Evolutionary conservation across 2,888 invertebrate species (phyloP).

Genomic region (Meiosimyza platycephala): DNA sequence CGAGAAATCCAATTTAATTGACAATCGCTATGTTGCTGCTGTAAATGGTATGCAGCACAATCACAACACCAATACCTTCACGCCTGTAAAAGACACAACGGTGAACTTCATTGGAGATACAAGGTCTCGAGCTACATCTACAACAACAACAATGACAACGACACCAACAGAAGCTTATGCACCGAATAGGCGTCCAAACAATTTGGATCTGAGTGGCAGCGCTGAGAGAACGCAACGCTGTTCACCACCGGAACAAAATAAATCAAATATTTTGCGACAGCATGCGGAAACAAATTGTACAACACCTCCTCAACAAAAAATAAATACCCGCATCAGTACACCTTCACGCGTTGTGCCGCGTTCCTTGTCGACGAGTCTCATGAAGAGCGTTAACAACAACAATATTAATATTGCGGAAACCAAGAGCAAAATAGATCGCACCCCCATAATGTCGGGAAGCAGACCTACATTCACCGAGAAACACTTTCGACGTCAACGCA

Average conservation of each 20-base stretch:
- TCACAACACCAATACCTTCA: constrained; percentile 28
- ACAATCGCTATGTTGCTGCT: constrained; percentile 52
- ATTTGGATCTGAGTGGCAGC: constrained; percentile 61
- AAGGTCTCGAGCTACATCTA: constrained; percentile 39
- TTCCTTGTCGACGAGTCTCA: constrained; percentile 56
- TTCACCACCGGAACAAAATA: constrained; percentile 12
- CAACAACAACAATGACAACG: constrained; percentile 22
- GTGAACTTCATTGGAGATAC: constrained; percentile 51
- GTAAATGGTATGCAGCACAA: neutral
- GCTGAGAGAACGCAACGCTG: constrained; percentile 28
- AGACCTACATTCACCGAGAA: constrained; percentile 44
- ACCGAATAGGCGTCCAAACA: constrained; percentile 56
- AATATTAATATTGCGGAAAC: constrained; percentile 43
- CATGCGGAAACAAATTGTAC: constrained; percentile 14
- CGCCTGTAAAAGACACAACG: constrained; percentile 52
- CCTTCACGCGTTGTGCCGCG: constrained; percentile 60
- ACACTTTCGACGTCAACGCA: constrained; percentile 72
- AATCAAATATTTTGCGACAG: constrained; percentile 18
- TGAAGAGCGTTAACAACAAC: constrained; percentile 49
- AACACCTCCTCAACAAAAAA: constrained; percentile 39
- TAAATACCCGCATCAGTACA: constrained; percentile 53
- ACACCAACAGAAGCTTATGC: constrained; percentile 41
- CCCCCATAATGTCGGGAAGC: constrained; percentile 4
- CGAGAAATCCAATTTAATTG: constrained; percentile 66
- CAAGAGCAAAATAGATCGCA: constrained; percentile 41